Conservation (phyloP, 1,140 invertebrate species). For the Drosophila kikkawai region DNA sequence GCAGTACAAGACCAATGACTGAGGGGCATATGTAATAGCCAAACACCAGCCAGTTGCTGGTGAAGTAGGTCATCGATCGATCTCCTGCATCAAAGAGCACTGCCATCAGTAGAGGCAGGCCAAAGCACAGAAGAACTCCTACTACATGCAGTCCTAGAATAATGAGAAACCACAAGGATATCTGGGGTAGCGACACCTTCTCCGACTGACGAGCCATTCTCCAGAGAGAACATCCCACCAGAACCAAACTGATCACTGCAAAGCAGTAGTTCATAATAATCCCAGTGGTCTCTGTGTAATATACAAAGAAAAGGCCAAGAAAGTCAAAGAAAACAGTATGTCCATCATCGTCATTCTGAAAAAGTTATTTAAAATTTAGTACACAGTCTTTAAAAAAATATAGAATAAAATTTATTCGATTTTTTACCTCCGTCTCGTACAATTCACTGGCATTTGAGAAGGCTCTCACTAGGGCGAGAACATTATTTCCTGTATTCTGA, state of each 20-base stretch:
- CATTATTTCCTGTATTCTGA: constrained; percentile 92
- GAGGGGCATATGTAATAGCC: constrained; percentile 86
- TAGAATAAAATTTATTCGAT: background rate
- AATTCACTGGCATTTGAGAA: constrained; percentile 88
- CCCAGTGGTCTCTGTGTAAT: constrained; percentile 87
- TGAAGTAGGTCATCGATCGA: constrained; percentile 89
- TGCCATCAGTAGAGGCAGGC: constrained; percentile 86
- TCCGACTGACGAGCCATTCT: constrained; percentile 43
- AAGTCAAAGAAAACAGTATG: constrained; percentile 92
- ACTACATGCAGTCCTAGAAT: constrained; percentile 51
- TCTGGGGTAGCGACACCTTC: constrained; percentile 22
- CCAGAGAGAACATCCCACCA: constrained; percentile 85
- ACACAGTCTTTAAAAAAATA: background rate
- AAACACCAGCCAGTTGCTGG: constrained; percentile 88
- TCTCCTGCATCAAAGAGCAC: constrained; percentile 68
- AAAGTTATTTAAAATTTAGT: background rate
- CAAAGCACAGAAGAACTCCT: constrained; percentile 79
- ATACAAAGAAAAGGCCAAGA: constrained; percentile 89
- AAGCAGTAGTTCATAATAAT: constrained; percentile 86
- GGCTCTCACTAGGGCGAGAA: constrained; percentile 89
- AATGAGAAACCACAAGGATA: constrained; percentile 51
- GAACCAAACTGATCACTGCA: constrained; percentile 88
- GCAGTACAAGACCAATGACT: constrained; percentile 73
- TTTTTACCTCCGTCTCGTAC: constrained; percentile 76
- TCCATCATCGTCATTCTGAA: constrained; percentile 79